A percentile compares a stretch with the other conserved stretches of the same genome.
Evolutionary conservation across 2,797 vertebrate genomes (phyloP).

Genomic region (Enteromius paludinosus): DNA sequence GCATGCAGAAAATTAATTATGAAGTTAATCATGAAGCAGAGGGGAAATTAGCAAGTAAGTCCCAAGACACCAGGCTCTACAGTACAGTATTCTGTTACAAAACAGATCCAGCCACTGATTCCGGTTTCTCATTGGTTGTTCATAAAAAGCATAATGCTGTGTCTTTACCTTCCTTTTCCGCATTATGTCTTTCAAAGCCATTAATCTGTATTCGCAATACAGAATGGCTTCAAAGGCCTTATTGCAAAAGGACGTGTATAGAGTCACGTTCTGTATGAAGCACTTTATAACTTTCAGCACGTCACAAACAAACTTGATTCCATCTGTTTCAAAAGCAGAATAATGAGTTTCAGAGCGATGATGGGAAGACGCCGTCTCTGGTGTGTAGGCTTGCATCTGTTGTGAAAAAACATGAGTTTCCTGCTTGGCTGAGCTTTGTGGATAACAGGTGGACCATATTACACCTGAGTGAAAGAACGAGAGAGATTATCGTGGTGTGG

Average conservation of each 20-base stretch:
- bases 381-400: slow-evolving; percentile 21
- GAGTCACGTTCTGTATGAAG: slow-evolving; percentile 8
- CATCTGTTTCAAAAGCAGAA: slow-evolving; percentile 34
- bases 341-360: background rate
- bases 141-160: background rate
- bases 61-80: background rate
- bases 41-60: slow-evolving; percentile 1
- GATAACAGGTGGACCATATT: slow-evolving; percentile 34
- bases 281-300: background rate
- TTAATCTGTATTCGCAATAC: background rate
- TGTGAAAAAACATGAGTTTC: slow-evolving; percentile 52
- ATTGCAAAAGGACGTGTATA: background rate
- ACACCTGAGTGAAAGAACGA: slow-evolving; percentile 30
- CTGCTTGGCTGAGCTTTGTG: slow-evolving; percentile 23
- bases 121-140: background rate
- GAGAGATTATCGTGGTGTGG: background rate
- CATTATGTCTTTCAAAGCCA: background rate
- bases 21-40: slow-evolving; percentile 3
- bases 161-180: background rate
- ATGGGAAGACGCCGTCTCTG: slow-evolving; percentile 20
- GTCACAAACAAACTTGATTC: slow-evolving; percentile 13
- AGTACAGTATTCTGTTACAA: background rate
- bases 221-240: background rate
- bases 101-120: background rate
- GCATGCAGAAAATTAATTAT: slow-evolving; percentile 22